A percentile compares a stretch with the other conserved stretches of the same genome.
Evolutionary conservation across 2,888 invertebrate species (phyloP).

Genomic region (Thera britannica): DNA sequence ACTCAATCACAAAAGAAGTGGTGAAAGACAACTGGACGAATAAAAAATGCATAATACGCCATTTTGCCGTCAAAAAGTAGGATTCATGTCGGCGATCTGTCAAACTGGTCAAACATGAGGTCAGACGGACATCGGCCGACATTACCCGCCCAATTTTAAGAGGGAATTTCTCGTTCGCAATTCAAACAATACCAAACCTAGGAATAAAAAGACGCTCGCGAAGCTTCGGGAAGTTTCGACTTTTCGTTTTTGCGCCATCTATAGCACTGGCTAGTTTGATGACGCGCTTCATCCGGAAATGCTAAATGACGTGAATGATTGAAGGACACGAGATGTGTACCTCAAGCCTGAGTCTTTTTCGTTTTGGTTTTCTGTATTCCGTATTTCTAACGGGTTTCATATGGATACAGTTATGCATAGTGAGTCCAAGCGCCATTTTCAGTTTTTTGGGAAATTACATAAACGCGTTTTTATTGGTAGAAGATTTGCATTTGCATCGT

Average conservation of each 20-base stretch:
- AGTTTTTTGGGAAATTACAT: too few species aligned
- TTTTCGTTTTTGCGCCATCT: conserved; percentile 77
- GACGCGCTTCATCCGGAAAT: conserved; percentile 75
- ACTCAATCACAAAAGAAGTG: conserved; percentile 82
- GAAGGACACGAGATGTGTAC: conserved; percentile 63
- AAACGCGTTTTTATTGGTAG: too few species aligned
- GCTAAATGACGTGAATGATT: conserved; percentile 82
- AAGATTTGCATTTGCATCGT: too few species aligned
- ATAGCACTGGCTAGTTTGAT: conserved; percentile 75
- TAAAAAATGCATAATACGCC: conserved; percentile 81
- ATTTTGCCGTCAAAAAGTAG: conserved; percentile 79
- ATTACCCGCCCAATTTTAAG: conserved; percentile 56
- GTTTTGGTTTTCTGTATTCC: too few species aligned
- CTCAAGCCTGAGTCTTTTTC: too few species aligned
- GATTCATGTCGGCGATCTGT: conserved; percentile 82
- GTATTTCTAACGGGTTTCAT: too few species aligned
- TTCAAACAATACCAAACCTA: conserved; percentile 68
- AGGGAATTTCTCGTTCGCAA: conserved; percentile 61
- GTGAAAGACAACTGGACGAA: conserved; percentile 79
- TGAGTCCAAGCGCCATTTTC: too few species aligned
- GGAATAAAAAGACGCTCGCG: conserved; percentile 77
- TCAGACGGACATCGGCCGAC: conserved; percentile 41
- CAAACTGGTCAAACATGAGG: conserved; percentile 81
- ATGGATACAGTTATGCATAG: too few species aligned
- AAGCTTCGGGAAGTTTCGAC: conserved; percentile 69